Evolutionary conservation across 2,797 vertebrate species (phyloP).

Genomic region (Ispidina lecontei): DNA sequence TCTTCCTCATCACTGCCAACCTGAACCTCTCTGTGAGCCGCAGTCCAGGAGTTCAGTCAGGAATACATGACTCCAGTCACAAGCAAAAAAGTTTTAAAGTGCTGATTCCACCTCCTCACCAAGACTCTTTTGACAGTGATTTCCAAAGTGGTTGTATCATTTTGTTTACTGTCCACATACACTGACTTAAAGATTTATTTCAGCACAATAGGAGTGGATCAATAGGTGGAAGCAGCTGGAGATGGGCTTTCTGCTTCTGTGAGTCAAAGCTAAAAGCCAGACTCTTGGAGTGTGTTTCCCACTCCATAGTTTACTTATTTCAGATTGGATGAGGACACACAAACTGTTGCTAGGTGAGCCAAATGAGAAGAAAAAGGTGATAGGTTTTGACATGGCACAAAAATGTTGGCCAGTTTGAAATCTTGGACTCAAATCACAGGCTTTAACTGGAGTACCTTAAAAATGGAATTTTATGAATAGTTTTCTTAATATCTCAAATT

Average conservation of each 20-base stretch:
- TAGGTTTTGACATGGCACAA: background rate
- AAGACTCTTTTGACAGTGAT: background rate
- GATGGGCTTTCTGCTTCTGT: background rate
- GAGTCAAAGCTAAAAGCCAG: background rate
- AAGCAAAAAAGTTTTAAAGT: background rate
- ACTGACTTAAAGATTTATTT: background rate
- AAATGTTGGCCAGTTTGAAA: background rate
- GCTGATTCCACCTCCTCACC: background rate
- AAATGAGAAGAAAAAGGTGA: background rate
- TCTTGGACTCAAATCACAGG: background rate
- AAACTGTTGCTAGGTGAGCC: background rate
- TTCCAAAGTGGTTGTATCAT: background rate
- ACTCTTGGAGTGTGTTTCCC: background rate
- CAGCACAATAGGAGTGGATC: background rate
- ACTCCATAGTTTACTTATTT: background rate
- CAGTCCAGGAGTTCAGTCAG: background rate
- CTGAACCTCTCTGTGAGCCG: background rate
- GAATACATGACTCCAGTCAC: background rate
- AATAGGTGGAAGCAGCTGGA: background rate
- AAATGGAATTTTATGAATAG: background rate
- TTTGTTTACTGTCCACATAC: background rate
- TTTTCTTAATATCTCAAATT: background rate
- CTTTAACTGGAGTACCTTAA: background rate
- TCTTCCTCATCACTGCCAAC: background rate
- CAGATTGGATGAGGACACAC: background rate